These are phyloP conservation scores for Xylocopa sonorina DNA, from an alignment of 1,140 invertebrate genomes.

Conservation along the genomic window DNA sequence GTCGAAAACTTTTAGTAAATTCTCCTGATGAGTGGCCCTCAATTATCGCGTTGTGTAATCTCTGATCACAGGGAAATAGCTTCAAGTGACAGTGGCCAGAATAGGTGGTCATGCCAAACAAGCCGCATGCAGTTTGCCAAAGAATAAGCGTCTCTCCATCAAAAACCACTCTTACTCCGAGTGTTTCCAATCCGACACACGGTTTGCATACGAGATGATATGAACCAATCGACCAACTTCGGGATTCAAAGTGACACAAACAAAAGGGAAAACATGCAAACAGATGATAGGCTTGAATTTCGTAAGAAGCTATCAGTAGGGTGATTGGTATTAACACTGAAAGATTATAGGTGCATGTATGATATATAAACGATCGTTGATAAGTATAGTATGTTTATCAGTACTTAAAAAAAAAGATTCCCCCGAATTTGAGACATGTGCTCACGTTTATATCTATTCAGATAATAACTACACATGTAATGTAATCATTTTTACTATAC, in stretches of 20 bases:
- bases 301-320: not conserved
- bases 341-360: too few relatives aligned
- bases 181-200: not conserved
- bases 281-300: not conserved
- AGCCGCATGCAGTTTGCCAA: conserved; percentile 26
- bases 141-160: not conserved
- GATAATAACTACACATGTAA: too few relatives aligned
- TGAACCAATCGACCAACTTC: not conserved
- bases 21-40: conserved; percentile 18
- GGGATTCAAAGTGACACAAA: not conserved
- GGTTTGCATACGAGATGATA: not conserved
- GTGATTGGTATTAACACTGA: not conserved
- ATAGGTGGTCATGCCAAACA: conserved; percentile 24
- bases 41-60: not conserved
- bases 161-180: too few relatives aligned
- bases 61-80: not conserved
- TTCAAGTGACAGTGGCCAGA: not conserved
- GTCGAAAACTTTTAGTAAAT: not conserved
- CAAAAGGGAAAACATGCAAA: not conserved
- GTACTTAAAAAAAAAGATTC: too few relatives aligned
- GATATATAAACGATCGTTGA: too few relatives aligned
- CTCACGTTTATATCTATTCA: too few relatives aligned
- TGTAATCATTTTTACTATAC: too few relatives aligned
- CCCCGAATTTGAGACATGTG: too few relatives aligned
- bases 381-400: too few relatives aligned